A percentile compares a stretch with the other conserved stretches of the same genome.
phyloP scores from a whole-genome alignment of 2,888 invertebrate species.

The Teinopalpus imperialis region DNA sequence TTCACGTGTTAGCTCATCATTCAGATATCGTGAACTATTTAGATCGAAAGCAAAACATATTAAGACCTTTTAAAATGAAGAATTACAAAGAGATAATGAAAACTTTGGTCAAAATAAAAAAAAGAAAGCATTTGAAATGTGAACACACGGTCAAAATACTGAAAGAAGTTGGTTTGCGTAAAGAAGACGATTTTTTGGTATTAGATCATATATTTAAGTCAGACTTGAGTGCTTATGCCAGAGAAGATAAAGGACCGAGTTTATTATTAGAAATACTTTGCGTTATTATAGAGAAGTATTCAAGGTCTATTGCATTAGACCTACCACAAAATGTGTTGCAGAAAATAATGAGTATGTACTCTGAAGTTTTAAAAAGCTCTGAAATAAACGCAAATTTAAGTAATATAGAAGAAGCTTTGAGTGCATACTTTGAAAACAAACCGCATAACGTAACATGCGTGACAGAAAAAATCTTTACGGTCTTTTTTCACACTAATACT shows the following conservation, averaged over 20 bases:
- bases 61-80: constrained; percentile 79
- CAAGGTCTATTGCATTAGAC: constrained; percentile 50
- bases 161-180: constrained; percentile 58
- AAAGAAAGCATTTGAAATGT: constrained; percentile 54
- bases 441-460: constrained; percentile 81
- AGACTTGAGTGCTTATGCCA: constrained; percentile 56
- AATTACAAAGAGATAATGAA: constrained; percentile 70
- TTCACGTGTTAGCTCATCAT: constrained; percentile 52
- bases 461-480: constrained; percentile 74
- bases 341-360: constrained; percentile 66
- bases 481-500: constrained; percentile 74
- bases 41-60: constrained; percentile 52
- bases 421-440: constrained; percentile 82
- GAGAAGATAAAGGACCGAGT: constrained; percentile 72
- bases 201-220: constrained; percentile 61
- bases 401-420: constrained; percentile 77
- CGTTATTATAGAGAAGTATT: constrained; percentile 70
- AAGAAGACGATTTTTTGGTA: constrained; percentile 64
- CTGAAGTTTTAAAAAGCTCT: constrained; percentile 60
- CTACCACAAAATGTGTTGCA: constrained; percentile 55
- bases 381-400: constrained; percentile 70
- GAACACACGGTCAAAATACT: constrained; percentile 65
- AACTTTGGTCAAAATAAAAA: constrained; percentile 71
- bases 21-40: constrained; percentile 55
- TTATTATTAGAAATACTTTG: constrained; percentile 76